Evolutionary conservation across 2,113 vertebrate genomes (phyloP).

Genomic region (Sebastes fasciatus): DNA sequence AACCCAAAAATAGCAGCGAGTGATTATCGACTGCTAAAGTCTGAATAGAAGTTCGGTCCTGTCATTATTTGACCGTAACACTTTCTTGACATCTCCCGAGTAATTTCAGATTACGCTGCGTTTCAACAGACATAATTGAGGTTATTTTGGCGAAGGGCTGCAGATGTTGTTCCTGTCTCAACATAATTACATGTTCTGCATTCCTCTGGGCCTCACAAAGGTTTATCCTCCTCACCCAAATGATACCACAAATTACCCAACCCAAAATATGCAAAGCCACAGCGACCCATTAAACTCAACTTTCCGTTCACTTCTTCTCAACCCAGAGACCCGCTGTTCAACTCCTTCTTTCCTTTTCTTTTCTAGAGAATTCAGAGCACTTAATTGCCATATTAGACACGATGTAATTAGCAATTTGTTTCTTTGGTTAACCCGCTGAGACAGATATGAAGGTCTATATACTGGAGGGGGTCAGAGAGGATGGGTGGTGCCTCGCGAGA

Average conservation of each 20-base stretch:
- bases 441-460: background rate
- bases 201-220: constrained; percentile 70
- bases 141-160: constrained; percentile 65
- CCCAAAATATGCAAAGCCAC: constrained; percentile 77
- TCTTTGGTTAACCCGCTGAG: constrained; percentile 7
- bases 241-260: constrained; percentile 69
- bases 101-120: constrained; percentile 53
- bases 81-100: constrained; percentile 41
- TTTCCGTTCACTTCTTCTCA: constrained; percentile 50
- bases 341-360: background rate
- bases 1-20: constrained; percentile 47
- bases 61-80: constrained; percentile 52
- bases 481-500: background rate
- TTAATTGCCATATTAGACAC: constrained; percentile 15
- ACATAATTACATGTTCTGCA: constrained; percentile 74
- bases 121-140: constrained; percentile 74
- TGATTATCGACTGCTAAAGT: constrained; percentile 42
- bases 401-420: constrained; percentile 10
- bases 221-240: constrained; percentile 76
- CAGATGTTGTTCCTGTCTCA: constrained; percentile 71
- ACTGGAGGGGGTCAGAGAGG: background rate
- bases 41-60: constrained; percentile 15
- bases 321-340: constrained; percentile 5
- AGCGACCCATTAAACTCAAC: constrained; percentile 58
- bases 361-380: constrained; percentile 4